Conservation (phyloP, 2,888 invertebrate genomes). For the Brachycybe producta region DNA sequence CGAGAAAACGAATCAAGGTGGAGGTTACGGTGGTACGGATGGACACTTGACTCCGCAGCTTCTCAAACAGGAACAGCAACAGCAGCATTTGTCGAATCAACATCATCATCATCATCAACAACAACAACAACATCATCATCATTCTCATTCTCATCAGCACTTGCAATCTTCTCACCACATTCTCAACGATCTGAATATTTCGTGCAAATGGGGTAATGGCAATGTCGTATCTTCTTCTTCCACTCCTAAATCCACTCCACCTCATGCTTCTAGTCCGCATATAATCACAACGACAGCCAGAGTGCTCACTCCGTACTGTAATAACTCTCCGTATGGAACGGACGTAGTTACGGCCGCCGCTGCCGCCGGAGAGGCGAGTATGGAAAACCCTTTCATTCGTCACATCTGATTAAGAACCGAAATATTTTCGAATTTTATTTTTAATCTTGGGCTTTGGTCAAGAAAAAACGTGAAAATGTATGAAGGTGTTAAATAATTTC, state of each 20-base stretch:
- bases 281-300: constrained; percentile 23
- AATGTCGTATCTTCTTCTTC: constrained; percentile 29
- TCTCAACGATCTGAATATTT: constrained; percentile 4
- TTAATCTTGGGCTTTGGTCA: no score
- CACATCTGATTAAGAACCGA: background rate
- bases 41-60: no score
- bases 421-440: no score
- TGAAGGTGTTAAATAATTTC: no score
- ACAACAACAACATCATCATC: constrained; percentile 21
- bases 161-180: no score
- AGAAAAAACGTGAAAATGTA: no score
- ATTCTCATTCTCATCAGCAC: no score
- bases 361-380: background rate
- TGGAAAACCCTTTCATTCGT: background rate
- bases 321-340: constrained; percentile 1
- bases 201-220: constrained; percentile 18
- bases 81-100: no score
- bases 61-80: no score
- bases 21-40: no score
- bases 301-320: constrained; percentile 6
- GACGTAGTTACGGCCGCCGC: constrained; percentile 5
- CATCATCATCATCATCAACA: constrained; percentile 21
- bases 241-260: constrained; percentile 26
- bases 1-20: no score
- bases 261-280: constrained; percentile 23